phyloP scores from a whole-genome alignment of 2,113 vertebrate species.

The Lophura nycthemera region DNA sequence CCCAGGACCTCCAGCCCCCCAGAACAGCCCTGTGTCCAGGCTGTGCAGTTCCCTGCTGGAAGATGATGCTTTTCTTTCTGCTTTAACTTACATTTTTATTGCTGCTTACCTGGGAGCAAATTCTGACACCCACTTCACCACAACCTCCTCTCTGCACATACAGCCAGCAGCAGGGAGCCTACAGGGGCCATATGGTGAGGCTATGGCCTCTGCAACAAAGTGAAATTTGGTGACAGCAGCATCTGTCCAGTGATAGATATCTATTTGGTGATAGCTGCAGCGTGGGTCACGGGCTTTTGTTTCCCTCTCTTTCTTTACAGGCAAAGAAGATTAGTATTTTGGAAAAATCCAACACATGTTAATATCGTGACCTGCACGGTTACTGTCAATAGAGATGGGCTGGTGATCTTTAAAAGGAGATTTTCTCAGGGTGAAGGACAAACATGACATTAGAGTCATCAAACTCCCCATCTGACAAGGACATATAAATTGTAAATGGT shows the following conservation, averaged over 20 bases:
- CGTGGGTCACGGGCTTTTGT: neutral
- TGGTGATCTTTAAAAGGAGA: constrained; percentile 71
- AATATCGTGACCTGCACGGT: constrained; percentile 39
- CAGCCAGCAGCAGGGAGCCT: too few species aligned
- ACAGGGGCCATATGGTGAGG: neutral
- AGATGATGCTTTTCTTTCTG: neutral
- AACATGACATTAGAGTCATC: constrained; percentile 65
- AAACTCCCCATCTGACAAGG: constrained; percentile 49
- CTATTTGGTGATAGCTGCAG: too few species aligned
- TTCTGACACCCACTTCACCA: too few species aligned
- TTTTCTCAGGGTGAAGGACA: constrained; percentile 65
- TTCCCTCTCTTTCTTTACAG: constrained; percentile 4
- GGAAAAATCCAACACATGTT: constrained; percentile 42
- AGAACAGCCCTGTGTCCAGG: neutral
- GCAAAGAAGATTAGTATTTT: constrained; percentile 55
- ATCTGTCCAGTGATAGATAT: too few species aligned
- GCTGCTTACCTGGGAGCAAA: too few species aligned
- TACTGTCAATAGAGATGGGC: constrained; percentile 64
- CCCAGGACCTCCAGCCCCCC: neutral
- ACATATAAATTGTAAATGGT: constrained; percentile 65
- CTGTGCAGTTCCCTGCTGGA: neutral
- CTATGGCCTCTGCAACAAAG: neutral
- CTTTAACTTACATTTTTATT: neutral
- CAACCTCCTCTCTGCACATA: too few species aligned
- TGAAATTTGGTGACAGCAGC: neutral